Conservation (phyloP, 2,113 vertebrate species). For the Egretta garzetta region DNA sequence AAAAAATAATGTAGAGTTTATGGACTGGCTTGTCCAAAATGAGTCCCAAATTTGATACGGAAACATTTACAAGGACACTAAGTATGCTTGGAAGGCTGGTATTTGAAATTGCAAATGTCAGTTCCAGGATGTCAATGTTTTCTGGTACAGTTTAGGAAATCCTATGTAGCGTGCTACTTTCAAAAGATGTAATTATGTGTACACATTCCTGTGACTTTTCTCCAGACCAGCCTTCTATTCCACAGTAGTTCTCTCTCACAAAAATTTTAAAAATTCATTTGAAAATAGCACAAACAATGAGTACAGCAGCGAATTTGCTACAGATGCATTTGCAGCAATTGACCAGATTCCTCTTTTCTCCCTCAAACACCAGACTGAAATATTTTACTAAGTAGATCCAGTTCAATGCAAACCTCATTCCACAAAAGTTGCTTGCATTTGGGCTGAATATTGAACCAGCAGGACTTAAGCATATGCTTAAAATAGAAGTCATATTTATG, state of each 20-base stretch:
- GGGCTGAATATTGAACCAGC: constrained; percentile 4
- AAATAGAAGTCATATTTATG: constrained; percentile 19
- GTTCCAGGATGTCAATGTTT: background rate
- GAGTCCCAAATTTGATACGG: background rate
- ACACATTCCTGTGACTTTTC: background rate
- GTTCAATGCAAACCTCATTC: background rate
- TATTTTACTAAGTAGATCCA: background rate
- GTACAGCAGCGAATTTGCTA: background rate
- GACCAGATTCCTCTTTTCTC: background rate
- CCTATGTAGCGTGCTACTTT: background rate
- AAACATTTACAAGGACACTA: background rate
- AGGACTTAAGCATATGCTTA: background rate
- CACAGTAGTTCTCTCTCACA: background rate
- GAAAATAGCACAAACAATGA: background rate
- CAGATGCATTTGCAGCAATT: background rate
- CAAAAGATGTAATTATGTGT: background rate
- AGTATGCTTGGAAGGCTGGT: background rate
- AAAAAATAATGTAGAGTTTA: background rate
- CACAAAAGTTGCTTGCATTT: background rate
- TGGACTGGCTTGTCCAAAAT: background rate
- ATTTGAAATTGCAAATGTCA: background rate
- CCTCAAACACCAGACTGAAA: background rate
- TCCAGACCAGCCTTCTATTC: background rate
- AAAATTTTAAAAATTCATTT: background rate
- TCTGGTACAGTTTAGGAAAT: constrained; percentile 12